phyloP scores from a whole-genome alignment of 2,113 vertebrate genomes.

The Triplophysa dalaica region DNA sequence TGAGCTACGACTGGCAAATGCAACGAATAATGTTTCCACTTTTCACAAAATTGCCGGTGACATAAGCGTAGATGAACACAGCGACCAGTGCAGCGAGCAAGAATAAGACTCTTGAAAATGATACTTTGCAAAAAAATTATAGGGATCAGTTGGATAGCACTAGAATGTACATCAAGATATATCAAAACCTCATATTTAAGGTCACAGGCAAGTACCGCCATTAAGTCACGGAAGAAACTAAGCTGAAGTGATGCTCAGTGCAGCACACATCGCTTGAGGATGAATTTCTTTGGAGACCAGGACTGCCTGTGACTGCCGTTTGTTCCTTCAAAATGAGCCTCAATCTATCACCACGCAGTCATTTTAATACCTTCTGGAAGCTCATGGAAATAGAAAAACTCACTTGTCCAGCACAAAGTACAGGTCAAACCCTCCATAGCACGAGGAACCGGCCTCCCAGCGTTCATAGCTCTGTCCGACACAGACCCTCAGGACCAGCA shows the following conservation, averaged over 20 bases:
- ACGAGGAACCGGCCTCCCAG: slow-evolving; percentile 78
- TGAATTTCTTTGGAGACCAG: background rate
- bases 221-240: too few species aligned
- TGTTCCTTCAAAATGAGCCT: too few species aligned
- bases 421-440: slow-evolving; percentile 94
- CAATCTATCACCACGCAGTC: background rate
- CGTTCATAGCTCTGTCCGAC: slow-evolving; percentile 70
- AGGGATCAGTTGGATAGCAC: too few species aligned
- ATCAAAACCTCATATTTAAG: background rate
- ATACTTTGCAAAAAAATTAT: too few species aligned
- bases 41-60: background rate
- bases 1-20: background rate
- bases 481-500: slow-evolving; percentile 60
- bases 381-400: slow-evolving; percentile 66
- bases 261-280: background rate
- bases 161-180: too few species aligned
- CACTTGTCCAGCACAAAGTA: slow-evolving; percentile 98
- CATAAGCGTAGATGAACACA: background rate
- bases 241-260: background rate
- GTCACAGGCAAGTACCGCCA: too few species aligned
- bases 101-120: background rate
- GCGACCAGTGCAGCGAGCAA: background rate
- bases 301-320: too few species aligned
- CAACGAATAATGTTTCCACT: background rate
- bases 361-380: background rate